Percentiles rank a stretch among this genome's conserved stretches.
Conservation (phyloP, 2,113 vertebrate species). For the Raja brachyura region DNA sequence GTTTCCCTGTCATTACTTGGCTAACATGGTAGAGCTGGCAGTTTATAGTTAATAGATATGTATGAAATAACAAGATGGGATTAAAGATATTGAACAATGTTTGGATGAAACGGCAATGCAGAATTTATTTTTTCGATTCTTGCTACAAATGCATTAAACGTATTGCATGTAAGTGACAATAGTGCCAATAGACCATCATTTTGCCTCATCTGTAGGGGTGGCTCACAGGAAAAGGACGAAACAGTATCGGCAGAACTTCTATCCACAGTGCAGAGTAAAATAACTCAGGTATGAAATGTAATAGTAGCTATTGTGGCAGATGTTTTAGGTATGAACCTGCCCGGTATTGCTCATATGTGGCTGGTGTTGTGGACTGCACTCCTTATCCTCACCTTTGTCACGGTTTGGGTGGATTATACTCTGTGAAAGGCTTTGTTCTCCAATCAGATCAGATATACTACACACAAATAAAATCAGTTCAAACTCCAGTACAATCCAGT, state of each 20-base stretch:
- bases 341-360: neutral
- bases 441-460: too few relatives aligned
- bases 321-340: neutral
- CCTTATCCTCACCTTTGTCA: neutral
- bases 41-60: neutral
- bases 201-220: constrained; percentile 60
- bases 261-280: constrained; percentile 95
- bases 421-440: too few relatives aligned
- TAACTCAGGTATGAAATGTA: constrained; percentile 82
- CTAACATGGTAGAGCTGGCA: neutral
- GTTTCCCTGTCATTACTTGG: neutral
- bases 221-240: constrained; percentile 89
- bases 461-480: too few relatives aligned
- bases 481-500: too few relatives aligned
- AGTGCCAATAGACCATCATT: constrained; percentile 24
- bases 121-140: neutral
- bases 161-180: neutral
- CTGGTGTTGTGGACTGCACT: neutral
- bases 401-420: too few relatives aligned
- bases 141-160: neutral
- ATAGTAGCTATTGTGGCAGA: neutral
- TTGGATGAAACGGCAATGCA: neutral
- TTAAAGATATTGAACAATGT: neutral
- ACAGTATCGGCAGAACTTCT: constrained; percentile 87
- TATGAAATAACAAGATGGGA: neutral